Percentiles rank a stretch among this genome's conserved stretches.
These are phyloP conservation scores for Odontocerum albicorne DNA, from an alignment of 2,888 invertebrate species.

Conservation along the genomic window DNA sequence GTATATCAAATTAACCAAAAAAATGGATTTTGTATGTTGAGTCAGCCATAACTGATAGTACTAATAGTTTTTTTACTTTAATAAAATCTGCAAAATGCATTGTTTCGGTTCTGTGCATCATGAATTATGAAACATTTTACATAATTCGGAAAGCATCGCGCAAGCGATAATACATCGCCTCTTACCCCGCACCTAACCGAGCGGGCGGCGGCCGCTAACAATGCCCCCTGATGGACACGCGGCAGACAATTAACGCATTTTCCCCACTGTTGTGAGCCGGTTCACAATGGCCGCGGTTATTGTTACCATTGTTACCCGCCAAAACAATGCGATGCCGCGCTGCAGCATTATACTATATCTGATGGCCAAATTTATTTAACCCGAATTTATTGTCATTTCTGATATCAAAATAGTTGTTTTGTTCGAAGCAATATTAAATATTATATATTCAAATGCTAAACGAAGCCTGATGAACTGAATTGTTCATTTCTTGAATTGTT, in stretches of 20 bases:
- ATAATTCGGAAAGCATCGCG: slow-evolving; percentile 7
- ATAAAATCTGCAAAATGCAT: too few species aligned
- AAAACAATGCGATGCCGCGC: slow-evolving; percentile 32
- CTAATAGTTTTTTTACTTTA: too few species aligned
- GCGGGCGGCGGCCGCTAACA: slow-evolving; percentile 9
- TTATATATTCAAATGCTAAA: too few species aligned
- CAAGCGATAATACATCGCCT: slow-evolving; percentile 1
- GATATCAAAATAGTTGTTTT: slow-evolving; percentile 13
- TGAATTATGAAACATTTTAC: slow-evolving; percentile 12
- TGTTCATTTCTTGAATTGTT: too few species aligned
- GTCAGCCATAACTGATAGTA: too few species aligned
- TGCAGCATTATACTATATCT: slow-evolving; percentile 29
- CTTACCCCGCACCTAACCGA: too few species aligned
- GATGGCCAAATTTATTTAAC: slow-evolving; percentile 33
- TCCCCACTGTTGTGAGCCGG: slow-evolving; percentile 34
- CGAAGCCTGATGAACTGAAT: too few species aligned
- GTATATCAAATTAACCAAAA: too few species aligned
- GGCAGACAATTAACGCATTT: slow-evolving; percentile 37
- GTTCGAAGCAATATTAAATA: slow-evolving; percentile 1
- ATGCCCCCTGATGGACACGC: slow-evolving; percentile 32
- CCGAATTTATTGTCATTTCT: slow-evolving; percentile 33
- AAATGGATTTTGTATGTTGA: too few species aligned
- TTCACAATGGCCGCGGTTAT: slow-evolving; percentile 23
- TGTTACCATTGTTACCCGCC: slow-evolving; percentile 27
- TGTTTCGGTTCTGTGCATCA: not conserved